These are phyloP conservation scores for Steinernema scapterisci DNA, from an alignment of 2,888 invertebrate genomes.

Conservation along the genomic window DNA sequence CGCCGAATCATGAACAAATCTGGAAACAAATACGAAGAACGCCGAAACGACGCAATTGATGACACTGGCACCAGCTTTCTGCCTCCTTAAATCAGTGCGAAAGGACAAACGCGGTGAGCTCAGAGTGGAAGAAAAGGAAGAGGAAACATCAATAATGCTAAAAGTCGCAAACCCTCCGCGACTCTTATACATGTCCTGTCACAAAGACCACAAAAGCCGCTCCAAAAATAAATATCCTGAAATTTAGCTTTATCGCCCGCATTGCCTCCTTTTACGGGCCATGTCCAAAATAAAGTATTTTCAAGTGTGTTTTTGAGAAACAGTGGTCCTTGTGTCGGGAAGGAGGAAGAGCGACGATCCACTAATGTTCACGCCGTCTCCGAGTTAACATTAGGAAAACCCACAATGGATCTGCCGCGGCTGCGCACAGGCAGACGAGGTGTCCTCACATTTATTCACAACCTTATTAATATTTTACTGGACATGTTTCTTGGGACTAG, in stretches of 20 bases:
- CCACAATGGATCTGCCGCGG: no score
- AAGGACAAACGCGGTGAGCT: background rate
- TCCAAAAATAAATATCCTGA: background rate
- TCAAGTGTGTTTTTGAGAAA: no score
- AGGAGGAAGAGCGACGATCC: no score
- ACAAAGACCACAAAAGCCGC: constrained; percentile 20
- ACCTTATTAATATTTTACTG: constrained; percentile 9
- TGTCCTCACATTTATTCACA: background rate
- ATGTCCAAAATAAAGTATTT: no score
- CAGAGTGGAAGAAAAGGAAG: background rate
- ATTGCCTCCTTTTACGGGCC: background rate
- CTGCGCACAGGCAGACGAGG: background rate
- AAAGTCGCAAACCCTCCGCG: constrained; percentile 20
- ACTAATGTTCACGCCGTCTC: no score
- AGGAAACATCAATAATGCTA: constrained; percentile 29
- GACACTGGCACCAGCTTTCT: no score
- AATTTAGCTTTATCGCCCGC: background rate
- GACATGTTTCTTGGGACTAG: background rate
- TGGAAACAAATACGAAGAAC: no score
- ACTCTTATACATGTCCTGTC: constrained; percentile 18
- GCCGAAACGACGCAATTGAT: no score
- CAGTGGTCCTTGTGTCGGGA: no score
- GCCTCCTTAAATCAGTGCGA: background rate
- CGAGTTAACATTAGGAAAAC: no score
- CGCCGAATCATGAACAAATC: no score